A percentile compares a stretch with the other conserved stretches of the same genome.
These are phyloP conservation scores for Candoia aspera DNA, from an alignment of 2,113 vertebrate genomes.

Conservation along the genomic window DNA sequence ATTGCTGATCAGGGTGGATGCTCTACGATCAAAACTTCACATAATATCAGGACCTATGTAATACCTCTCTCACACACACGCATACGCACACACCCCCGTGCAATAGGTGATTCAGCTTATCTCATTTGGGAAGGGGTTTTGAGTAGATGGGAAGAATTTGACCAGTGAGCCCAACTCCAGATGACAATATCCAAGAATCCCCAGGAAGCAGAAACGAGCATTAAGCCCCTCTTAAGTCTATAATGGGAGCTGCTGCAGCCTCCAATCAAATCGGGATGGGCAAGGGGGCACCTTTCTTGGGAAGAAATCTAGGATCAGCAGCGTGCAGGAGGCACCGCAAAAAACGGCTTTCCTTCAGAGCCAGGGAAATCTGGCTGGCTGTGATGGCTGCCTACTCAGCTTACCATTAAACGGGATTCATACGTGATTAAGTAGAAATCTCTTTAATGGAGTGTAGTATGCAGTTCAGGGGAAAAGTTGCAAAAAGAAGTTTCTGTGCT, in stretches of 20 bases:
- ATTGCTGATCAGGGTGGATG: fast-evolving
- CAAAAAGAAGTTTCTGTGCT: too few species aligned
- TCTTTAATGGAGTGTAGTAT: too few species aligned
- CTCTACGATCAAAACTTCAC: not conserved
- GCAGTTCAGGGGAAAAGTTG: too few species aligned
- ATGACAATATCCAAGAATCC: not conserved
- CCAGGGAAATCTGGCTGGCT: not conserved
- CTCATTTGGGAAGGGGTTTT: not conserved
- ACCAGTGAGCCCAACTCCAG: not conserved
- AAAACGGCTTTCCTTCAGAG: not conserved
- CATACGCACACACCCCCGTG: not conserved
- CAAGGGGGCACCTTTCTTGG: not conserved
- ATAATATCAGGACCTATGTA: too few species aligned
- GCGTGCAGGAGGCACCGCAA: fast-evolving
- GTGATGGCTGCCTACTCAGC: too few species aligned
- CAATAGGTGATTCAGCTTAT: not conserved
- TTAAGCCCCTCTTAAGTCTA: not conserved
- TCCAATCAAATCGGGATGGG: not conserved
- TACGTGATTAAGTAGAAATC: too few species aligned
- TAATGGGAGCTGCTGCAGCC: not conserved
- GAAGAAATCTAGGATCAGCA: not conserved
- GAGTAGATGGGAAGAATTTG: not conserved
- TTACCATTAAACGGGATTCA: too few species aligned
- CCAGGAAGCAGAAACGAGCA: not conserved
- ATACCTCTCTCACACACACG: too few species aligned